These are phyloP conservation scores for Scaptomyza tumidula DNA, from an alignment of 2,888 invertebrate species.

Conservation along the genomic window DNA sequence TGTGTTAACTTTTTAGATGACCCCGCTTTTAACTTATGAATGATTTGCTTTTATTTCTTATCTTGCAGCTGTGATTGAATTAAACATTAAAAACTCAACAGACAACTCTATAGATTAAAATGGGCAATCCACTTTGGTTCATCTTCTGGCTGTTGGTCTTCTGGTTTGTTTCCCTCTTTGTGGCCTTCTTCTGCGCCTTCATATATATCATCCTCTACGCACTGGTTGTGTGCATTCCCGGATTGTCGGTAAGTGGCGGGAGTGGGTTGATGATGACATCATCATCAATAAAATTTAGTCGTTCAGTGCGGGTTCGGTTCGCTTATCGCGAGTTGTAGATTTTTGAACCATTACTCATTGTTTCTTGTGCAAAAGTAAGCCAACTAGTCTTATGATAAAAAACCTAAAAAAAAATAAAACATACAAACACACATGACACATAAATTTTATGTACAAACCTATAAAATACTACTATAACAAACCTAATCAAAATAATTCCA, in stretches of 20 bases:
- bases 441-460: not conserved
- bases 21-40: slow-evolving; percentile 11
- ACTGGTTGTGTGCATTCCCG: slow-evolving; percentile 89
- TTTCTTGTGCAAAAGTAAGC: slow-evolving; percentile 12
- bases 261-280: slow-evolving; percentile 36
- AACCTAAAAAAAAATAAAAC: not conserved
- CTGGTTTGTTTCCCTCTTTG: slow-evolving; percentile 88
- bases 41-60: slow-evolving; percentile 44
- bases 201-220: slow-evolving; percentile 89
- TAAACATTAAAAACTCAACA: not conserved
- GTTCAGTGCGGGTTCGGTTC: slow-evolving; percentile 15
- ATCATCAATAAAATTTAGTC: slow-evolving; percentile 23
- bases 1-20: not conserved
- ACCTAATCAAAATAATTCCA: slow-evolving; percentile 23
- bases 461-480: not conserved
- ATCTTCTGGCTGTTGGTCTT: slow-evolving; percentile 90
- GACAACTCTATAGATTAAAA: slow-evolving; percentile 39
- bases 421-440: not conserved
- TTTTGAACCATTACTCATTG: slow-evolving; percentile 57
- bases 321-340: slow-evolving; percentile 45
- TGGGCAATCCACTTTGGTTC: slow-evolving; percentile 89
- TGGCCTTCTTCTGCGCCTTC: slow-evolving; percentile 89
- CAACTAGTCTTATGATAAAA: slow-evolving; percentile 35
- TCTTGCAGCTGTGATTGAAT: slow-evolving; percentile 44
- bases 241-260: slow-evolving; percentile 87